Conservation (phyloP, 2,113 vertebrate genomes). For the Cochlearius cochlearius region DNA sequence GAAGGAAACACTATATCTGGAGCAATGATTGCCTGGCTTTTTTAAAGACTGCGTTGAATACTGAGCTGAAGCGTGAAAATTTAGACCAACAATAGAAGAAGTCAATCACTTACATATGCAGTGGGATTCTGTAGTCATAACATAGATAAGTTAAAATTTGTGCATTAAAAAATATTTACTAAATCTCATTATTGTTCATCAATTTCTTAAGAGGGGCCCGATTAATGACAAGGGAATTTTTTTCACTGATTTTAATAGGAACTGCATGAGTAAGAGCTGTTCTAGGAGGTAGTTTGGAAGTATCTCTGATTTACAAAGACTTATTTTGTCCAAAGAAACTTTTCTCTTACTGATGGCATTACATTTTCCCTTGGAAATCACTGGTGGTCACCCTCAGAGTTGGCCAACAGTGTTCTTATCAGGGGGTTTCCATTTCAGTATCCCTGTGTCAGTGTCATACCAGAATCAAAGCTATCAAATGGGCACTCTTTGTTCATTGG, state of each 20-base stretch:
- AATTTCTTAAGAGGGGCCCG: not conserved
- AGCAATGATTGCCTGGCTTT: not conserved
- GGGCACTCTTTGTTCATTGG: not conserved
- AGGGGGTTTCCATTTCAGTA: conserved; percentile 22
- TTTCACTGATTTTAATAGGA: not conserved
- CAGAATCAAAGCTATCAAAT: not conserved
- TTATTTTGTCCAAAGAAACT: not conserved
- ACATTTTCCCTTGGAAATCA: conserved; percentile 27
- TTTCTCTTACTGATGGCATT: not conserved
- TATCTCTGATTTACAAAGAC: not conserved
- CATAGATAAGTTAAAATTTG: not conserved
- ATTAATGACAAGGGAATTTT: not conserved
- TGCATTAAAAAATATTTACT: not conserved
- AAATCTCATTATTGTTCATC: not conserved
- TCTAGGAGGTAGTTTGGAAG: not conserved
- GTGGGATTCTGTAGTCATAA: not conserved
- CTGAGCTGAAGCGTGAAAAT: not conserved
- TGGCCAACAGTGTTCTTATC: conserved; percentile 13
- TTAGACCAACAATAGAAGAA: not conserved
- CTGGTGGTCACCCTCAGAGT: not conserved
- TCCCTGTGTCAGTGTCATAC: not conserved
- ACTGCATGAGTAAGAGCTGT: not conserved
- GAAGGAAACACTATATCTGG: not conserved
- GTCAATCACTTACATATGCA: not conserved
- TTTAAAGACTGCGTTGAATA: not conserved